Evolutionary conservation across 2,888 invertebrate genomes (phyloP).

Genomic region (Drosophila anomalata): DNA sequence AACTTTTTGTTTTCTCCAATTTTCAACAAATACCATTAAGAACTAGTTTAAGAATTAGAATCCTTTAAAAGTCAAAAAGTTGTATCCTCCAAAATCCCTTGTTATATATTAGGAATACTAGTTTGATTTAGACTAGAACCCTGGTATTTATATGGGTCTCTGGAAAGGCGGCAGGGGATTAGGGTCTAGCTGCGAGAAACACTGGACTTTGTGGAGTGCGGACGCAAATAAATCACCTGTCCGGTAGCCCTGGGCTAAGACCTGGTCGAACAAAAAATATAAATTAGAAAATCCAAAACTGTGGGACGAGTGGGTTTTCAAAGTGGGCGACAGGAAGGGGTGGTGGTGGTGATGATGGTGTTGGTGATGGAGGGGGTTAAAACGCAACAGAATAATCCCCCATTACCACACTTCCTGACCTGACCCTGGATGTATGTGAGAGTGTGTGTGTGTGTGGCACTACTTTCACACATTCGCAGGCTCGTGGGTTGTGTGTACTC

Average conservation of each 20-base stretch:
- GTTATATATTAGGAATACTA: background rate
- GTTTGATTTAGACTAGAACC: background rate
- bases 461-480: slow-evolving; percentile 66
- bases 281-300: slow-evolving; percentile 43
- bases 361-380: background rate
- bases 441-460: slow-evolving; percentile 55
- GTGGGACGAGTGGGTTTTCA: slow-evolving; percentile 4
- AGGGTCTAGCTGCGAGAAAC: slow-evolving; percentile 15
- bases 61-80: background rate
- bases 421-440: slow-evolving; percentile 43
- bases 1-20: slow-evolving; percentile 4
- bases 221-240: slow-evolving; percentile 46
- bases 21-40: background rate
- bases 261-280: slow-evolving; percentile 38
- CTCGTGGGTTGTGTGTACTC: slow-evolving; percentile 31
- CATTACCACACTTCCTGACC: slow-evolving; percentile 72
- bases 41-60: background rate
- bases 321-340: slow-evolving; percentile 2
- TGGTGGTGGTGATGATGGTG: background rate
- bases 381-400: slow-evolving; percentile 55
- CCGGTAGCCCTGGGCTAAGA: slow-evolving; percentile 27
- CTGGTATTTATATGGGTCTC: slow-evolving; percentile 18
- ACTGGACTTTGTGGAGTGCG: slow-evolving; percentile 43
- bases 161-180: slow-evolving; percentile 24
- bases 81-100: background rate